Evolutionary conservation across 1,140 invertebrate genomes (phyloP), one percentile per base, ranked within the genome.

Genomic region (Drosophila mayri): DNA sequence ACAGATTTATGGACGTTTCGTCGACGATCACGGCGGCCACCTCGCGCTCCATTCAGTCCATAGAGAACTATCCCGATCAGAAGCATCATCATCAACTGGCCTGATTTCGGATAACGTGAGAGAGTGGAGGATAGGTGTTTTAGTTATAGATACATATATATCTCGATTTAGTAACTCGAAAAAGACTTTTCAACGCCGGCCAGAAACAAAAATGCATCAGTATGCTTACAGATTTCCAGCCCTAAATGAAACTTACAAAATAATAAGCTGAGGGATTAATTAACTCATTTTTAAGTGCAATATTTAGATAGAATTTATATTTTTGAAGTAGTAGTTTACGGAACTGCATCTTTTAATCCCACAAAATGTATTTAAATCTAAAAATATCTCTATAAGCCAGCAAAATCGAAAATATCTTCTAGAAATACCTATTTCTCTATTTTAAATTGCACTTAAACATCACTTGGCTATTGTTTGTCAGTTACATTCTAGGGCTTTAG

Each of bases 1-100:
- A 95, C 92, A 93, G 95, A 64, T 94, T 94, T 65, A 95, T 95
- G 91, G 94, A 94, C 63, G 85, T 94, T 25, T 93, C 94, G 3
- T 93, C 92, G 47, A 93, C 94, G 16, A 94, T 93, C 37, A 90
- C 93, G 62, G 90, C 82, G 16, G 87, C 90, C 43, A 93, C 92
- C 44, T 93, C 92, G 22, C 86, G 83, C 20, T 92, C 91, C 10
- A 92, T 92, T 54, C 91, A 92, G 58, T 92, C 91, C 5, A 92
- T 92, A 68, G 91, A 92, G 47, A 92, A 92, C 46, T 92, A 91
- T 76, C 88, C 87, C 12, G 91, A 92, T 46, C 88, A 90, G 47
- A 92, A 92, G 63, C 84, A 90, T 70, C 79, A 86, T 66, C 79
- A 88, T 60, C 77, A 79, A 57, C 64, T 87, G 65, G 84, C 85